phyloP scores from a whole-genome alignment of 2,797 vertebrate genomes.

The Pantherophis vulpinus region DNA sequence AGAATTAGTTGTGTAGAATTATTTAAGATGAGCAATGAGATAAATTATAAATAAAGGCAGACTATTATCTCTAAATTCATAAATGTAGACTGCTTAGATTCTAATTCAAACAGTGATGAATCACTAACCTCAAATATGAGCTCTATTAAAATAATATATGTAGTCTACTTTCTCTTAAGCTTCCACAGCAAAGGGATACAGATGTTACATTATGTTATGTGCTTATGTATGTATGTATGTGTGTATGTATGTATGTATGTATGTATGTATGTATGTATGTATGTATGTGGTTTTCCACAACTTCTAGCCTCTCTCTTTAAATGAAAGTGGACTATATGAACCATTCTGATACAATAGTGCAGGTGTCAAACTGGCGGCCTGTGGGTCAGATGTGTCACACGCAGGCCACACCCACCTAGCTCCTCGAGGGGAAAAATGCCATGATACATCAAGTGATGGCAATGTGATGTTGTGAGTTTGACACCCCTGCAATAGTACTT shows the following conservation, averaged over 20 bases:
- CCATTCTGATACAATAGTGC: background rate
- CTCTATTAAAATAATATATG: background rate
- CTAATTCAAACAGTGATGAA: background rate
- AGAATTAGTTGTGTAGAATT: background rate
- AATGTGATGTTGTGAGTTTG: too few relatives aligned
- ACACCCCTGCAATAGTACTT: background rate
- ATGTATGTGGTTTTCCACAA: background rate
- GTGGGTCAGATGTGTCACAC: too few relatives aligned
- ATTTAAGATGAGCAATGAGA: background rate
- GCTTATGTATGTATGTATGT: background rate
- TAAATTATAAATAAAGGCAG: background rate
- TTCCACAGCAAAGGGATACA: background rate
- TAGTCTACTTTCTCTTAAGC: background rate
- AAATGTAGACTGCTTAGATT: background rate
- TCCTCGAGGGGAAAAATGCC: too few relatives aligned
- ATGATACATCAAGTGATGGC: too few relatives aligned
- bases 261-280: background rate
- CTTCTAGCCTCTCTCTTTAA: background rate
- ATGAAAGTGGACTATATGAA: background rate
- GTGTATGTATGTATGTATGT: background rate
- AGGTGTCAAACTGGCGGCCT: too few relatives aligned
- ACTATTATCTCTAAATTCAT: background rate
- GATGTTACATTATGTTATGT: background rate
- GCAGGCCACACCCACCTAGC: too few relatives aligned
- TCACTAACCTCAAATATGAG: background rate